These are phyloP conservation scores for Druon quercuslanigerum DNA, from an alignment of 1,140 invertebrate species.

Conservation along the genomic window DNA sequence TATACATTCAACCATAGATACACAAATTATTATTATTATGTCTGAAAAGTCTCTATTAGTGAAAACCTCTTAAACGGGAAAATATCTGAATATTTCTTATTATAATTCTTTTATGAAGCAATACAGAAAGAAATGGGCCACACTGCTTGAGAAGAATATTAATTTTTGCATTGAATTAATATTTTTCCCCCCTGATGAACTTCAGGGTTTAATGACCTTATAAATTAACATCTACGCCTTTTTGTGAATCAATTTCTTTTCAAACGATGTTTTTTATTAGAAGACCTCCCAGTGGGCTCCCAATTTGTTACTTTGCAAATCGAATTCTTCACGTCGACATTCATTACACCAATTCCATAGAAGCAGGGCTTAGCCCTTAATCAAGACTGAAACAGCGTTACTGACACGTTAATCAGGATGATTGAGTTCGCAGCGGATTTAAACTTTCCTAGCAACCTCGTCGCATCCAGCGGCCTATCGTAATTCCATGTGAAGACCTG, in stretches of 20 bases:
- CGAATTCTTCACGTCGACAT: slow-evolving; percentile 31
- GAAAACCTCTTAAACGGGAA: no score
- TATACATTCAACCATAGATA: no score
- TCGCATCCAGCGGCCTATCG: slow-evolving; percentile 4
- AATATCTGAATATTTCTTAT: no score
- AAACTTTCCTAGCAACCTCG: slow-evolving; percentile 33
- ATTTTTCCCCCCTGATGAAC: no score
- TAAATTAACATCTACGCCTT: no score
- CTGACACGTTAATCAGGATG: slow-evolving; percentile 48
- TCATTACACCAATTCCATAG: slow-evolving; percentile 35
- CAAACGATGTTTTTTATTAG: background rate
- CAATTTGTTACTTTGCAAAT: slow-evolving; percentile 18
- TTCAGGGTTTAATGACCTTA: no score
- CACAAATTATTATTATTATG: no score
- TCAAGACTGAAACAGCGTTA: slow-evolving; percentile 41
- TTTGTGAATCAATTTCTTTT: background rate
- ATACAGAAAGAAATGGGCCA: no score
- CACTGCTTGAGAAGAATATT: no score
- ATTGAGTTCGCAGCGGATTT: slow-evolving; percentile 44
- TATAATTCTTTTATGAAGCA: no score
- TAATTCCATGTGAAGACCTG: background rate
- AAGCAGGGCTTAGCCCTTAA: slow-evolving; percentile 33
- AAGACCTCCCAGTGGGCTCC: background rate
- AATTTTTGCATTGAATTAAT: no score
- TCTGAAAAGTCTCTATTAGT: no score